Conservation (phyloP, 2,113 vertebrate genomes). For the Sylvia atricapilla region DNA sequence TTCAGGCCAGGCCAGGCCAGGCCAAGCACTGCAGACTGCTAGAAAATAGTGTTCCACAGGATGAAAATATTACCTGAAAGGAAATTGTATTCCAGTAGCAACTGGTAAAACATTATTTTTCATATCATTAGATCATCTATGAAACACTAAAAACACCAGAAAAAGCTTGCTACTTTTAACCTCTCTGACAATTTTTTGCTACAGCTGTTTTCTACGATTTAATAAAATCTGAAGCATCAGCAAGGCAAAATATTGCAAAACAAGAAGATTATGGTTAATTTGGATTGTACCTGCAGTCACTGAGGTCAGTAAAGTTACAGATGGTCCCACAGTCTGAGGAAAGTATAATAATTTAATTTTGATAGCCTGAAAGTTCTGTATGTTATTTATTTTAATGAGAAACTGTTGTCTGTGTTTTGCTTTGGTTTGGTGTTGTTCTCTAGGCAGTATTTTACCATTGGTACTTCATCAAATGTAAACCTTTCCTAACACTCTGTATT, state of each 20-base stretch:
- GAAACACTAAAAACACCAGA: not conserved
- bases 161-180: not conserved
- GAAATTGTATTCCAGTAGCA: not conserved
- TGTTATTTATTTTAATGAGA: not conserved
- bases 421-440: not conserved
- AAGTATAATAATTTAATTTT: not conserved
- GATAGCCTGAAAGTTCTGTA: not conserved
- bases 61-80: not conserved
- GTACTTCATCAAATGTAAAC: not conserved
- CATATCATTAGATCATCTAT: not conserved
- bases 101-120: not conserved
- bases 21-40: not conserved
- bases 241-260: not conserved
- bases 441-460: not conserved
- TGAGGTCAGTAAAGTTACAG: not conserved
- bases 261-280: not conserved
- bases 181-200: not conserved
- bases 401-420: not conserved
- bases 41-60: not conserved
- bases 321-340: not conserved
- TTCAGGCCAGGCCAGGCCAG: not conserved
- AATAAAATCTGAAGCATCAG: not conserved
- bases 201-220: not conserved
- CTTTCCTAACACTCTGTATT: not conserved
- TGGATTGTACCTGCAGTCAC: not conserved